Evolutionary conservation across 2,797 vertebrate species (phyloP), one percentile per base, ranked within the genome.

Genomic region (Rhinophrynus dorsalis): DNA sequence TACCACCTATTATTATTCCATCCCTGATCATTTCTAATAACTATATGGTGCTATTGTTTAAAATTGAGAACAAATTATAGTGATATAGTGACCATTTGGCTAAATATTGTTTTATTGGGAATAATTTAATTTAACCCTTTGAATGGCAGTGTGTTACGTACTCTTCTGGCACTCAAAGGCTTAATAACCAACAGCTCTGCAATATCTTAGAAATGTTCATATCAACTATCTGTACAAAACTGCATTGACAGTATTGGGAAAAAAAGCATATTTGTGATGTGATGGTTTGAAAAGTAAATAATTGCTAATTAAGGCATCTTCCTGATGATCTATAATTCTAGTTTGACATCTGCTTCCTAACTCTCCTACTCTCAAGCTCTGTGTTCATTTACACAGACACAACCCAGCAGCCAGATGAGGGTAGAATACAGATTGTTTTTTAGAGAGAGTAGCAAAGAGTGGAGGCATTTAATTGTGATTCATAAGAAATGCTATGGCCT

Each of bases 221-320:
- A 57, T 56, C 27, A 57, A 33, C 12, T 24, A 24, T 20, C 17
- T 56, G 38, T 21, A 51, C 33, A 40, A 40, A 15, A 40, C 7
- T 30, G 30, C 44, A 30, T 5, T 32, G 17, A 32, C 42, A 40
- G 57, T 59, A 9, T 52, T 40, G 11, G 26, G 6, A 42, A 51
- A 24, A 67, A 40, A 74, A 40, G 60, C 44, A 51, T 23, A 42
- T 9, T 21, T 27, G 15, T 58, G 60, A 71, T 57, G 35, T 27
- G 64, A 23, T 66, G 54, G 15, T 54, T 65, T 18, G 55, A 59
- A 59, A 52, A 66, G 59, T 52, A 65, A 64, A 54, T 73, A 65
- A 58, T 66, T 40, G 44, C 69, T 65, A 63, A 59, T 73, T 73
- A 66, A 73, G 18, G 45, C 54, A 33, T 23, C 61, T 73, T 66